Base-by-base conservation (phyloP, 2,888 invertebrate genomes). In the Thymelicus acteon region DNA sequence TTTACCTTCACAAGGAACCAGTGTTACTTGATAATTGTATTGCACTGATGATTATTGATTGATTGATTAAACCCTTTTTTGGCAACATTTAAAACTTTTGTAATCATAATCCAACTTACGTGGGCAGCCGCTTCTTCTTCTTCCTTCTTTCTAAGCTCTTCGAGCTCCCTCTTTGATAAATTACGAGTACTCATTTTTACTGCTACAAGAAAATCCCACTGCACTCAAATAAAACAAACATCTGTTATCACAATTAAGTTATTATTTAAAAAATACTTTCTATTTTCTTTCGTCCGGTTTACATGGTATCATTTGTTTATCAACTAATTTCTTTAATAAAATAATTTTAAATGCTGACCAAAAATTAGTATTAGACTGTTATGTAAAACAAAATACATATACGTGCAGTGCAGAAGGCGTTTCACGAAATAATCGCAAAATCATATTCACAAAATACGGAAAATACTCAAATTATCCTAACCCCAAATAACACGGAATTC, bases 101-200 rank as follows among this genome's bases (percentile, higher is more conserved):
- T 44, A 44, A 10, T 10, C 44, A 57, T 31, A 10, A 57, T 12
- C 7, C 24, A 60, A 88, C 92, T 92, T 93, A 97, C 97, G 94
- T 97, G 97, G 76, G 98, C 98, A 0, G 98, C 98, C n/a, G 97
- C 98, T 86, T 97, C 96, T 84, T 98, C 97, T 83, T 98, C 97
- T 81, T 97, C 97, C 79, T 97, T 97, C 87, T 98, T 98, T 72
- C 97, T 95, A 77, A 97, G 96, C 77, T 98, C 98, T 83, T 98
- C 98, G 10, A 97, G 85, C 88, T 97, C 97, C 77, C 96, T 96
- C 86, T 97, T 97, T n/a, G 97, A 96, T 76, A 97, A 89, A 48
- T 94, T 95, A 72, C 97, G 92, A 76, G 95, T 94, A 72, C 94
- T 95, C 95, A 93, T 84, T 60, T 7, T 66, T 19, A 8, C 19